A percentile compares a stretch with the other conserved stretches of the same genome.
phyloP scores from a whole-genome alignment of 1,140 invertebrate species.

The Sarcophaga bullata region DNA sequence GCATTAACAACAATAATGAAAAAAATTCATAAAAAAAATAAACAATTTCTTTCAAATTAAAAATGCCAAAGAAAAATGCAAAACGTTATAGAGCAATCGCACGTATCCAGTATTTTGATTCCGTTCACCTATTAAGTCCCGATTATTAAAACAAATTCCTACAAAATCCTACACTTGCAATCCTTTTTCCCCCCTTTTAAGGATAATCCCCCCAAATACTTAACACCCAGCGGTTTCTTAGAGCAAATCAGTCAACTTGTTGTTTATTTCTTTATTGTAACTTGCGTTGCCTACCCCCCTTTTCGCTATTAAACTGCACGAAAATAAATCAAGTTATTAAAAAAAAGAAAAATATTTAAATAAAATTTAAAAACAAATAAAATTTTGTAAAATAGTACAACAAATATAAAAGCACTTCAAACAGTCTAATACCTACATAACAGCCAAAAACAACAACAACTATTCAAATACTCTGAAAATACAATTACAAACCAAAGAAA shows the following conservation, averaged over 20 bases:
- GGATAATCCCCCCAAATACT: background rate
- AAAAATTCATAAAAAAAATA: conserved; percentile 20
- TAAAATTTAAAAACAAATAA: too few relatives aligned
- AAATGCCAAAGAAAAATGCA: conserved; percentile 64
- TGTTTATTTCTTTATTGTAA: conserved; percentile 23
- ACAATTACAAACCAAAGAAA: too few relatives aligned
- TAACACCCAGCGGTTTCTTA: conserved; percentile 10
- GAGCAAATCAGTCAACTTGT: background rate
- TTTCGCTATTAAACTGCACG: too few relatives aligned
- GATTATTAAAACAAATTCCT: background rate
- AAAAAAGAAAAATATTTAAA: too few relatives aligned
- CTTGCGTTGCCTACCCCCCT: too few relatives aligned
- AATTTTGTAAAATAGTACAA: too few relatives aligned
- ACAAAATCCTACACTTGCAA: background rate
- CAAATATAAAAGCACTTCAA: too few relatives aligned
- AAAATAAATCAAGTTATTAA: too few relatives aligned
- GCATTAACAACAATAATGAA: conserved; percentile 11
- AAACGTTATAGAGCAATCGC: conserved; percentile 66
- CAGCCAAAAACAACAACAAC: too few relatives aligned
- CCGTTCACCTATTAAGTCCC: conserved; percentile 44
- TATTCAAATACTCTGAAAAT: too few relatives aligned
- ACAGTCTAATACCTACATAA: too few relatives aligned
- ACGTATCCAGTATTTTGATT: conserved; percentile 65
- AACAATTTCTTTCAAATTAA: background rate
- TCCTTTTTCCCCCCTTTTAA: background rate